Conservation (phyloP, 1,140 invertebrate species). For the Drosophila arizonae region DNA sequence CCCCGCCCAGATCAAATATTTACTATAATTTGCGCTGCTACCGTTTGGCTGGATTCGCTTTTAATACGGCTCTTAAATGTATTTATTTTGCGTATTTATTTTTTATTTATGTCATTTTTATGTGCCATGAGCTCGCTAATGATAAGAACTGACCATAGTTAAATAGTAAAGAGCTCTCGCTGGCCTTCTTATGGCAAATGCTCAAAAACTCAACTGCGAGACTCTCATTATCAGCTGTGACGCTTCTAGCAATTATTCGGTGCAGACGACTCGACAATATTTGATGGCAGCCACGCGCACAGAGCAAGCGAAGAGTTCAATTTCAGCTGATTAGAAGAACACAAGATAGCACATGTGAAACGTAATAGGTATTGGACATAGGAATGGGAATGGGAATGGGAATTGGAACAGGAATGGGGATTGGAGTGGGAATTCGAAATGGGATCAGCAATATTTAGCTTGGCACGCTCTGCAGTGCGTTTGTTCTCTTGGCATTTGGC, state of each 20-base stretch:
- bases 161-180: slow-evolving; percentile 4
- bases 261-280: slow-evolving; percentile 40
- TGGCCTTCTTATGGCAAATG: not conserved
- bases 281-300: slow-evolving; percentile 67
- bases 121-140: slow-evolving; percentile 8
- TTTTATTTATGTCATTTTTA: slow-evolving; percentile 5
- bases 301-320: slow-evolving; percentile 34
- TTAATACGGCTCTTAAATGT: slow-evolving; percentile 14
- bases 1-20: slow-evolving; percentile 21
- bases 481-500: slow-evolving; percentile 27
- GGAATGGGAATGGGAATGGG: not conserved
- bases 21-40: slow-evolving; percentile 3
- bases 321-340: slow-evolving; percentile 23
- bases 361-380: not conserved
- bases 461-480: not conserved
- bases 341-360: not conserved
- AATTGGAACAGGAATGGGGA: not conserved
- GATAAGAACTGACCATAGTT: slow-evolving; percentile 29
- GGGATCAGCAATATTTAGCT: not conserved
- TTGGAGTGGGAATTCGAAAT: slow-evolving; percentile 1
- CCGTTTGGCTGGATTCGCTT: not conserved
- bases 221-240: slow-evolving; percentile 32
- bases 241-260: slow-evolving; percentile 56
- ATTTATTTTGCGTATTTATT: slow-evolving; percentile 1
- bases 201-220: not conserved